These are phyloP conservation scores for Corvus hawaiiensis DNA, from an alignment of 2,113 vertebrate genomes.

Conservation along the genomic window DNA sequence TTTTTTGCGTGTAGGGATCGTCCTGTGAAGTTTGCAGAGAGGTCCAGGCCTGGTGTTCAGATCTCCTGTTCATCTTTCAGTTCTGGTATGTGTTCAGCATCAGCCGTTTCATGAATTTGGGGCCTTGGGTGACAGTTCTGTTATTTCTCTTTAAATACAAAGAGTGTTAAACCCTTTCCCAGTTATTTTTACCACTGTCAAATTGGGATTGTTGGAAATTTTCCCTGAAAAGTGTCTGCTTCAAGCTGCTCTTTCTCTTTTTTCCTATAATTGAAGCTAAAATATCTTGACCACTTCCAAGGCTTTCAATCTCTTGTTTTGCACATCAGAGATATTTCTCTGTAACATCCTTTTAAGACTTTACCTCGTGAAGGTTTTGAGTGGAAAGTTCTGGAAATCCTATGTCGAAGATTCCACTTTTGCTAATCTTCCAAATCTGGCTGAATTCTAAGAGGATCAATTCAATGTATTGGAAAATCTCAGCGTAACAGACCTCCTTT, in stretches of 20 bases:
- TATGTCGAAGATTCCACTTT: not conserved
- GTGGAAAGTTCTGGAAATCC: not conserved
- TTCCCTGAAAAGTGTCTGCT: not conserved
- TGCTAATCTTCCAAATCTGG: not conserved
- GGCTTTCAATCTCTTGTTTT: not conserved
- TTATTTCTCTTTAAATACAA: not conserved
- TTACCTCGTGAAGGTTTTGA: not conserved
- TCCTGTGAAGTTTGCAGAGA: conserved; percentile 93
- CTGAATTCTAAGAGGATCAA: not conserved
- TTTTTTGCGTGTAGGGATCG: conserved; percentile 77
- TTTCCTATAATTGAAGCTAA: not conserved
- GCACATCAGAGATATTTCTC: not conserved
- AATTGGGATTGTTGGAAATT: not conserved
- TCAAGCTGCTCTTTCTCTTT: not conserved
- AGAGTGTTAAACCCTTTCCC: not conserved
- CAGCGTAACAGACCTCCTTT: not conserved
- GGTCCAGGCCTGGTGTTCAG: conserved; percentile 93
- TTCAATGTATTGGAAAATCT: not conserved
- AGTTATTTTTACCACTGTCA: not conserved
- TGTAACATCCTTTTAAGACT: not conserved
- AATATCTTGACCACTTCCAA: not conserved
- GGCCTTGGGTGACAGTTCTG: not conserved
- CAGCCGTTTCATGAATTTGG: not conserved
- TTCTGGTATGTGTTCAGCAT: conserved; percentile 76
- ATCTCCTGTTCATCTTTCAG: conserved; percentile 97